phyloP scores from a whole-genome alignment of 2,797 vertebrate species.

The Labroides dimidiatus region DNA sequence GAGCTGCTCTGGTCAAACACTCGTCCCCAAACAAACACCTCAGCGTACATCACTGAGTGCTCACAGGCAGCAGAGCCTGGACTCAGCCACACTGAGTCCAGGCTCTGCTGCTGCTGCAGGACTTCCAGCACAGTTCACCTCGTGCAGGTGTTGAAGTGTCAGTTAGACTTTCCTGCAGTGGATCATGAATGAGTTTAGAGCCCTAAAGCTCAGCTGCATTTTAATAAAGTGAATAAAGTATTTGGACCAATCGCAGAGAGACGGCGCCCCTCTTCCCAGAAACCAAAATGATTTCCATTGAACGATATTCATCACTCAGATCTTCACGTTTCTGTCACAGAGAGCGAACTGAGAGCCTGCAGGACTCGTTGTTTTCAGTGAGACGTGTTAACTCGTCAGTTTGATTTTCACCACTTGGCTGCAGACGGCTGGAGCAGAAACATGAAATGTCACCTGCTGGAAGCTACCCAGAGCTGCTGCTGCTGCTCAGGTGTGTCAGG shows the following conservation, averaged over 20 bases:
- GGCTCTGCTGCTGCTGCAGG: neutral
- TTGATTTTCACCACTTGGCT: slow-evolving; percentile 26
- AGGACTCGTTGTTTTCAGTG: slow-evolving; percentile 15
- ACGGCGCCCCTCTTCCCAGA: neutral
- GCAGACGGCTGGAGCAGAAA: slow-evolving; percentile 18
- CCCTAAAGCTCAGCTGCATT: neutral
- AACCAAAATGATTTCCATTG: neutral
- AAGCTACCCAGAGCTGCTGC: neutral
- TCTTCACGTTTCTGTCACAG: no score
- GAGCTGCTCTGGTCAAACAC: slow-evolving; percentile 5
- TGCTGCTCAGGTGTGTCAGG: no score
- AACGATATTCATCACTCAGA: slow-evolving; percentile 22
- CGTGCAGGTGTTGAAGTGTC: neutral
- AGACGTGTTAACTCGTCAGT: slow-evolving; percentile 28
- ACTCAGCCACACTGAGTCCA: slow-evolving; percentile 3
- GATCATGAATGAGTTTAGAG: no score
- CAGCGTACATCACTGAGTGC: slow-evolving; percentile 8
- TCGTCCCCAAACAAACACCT: slow-evolving; percentile 36
- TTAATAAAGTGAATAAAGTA: neutral
- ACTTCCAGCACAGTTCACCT: neutral
- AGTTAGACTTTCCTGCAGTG: neutral
- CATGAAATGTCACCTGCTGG: slow-evolving; percentile 6
- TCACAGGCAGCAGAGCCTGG: slow-evolving; percentile 20
- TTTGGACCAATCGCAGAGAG: neutral
- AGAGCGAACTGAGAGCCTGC: neutral